Evolutionary conservation across 2,113 vertebrate genomes (phyloP).

Genomic region (Gallinago media): DNA sequence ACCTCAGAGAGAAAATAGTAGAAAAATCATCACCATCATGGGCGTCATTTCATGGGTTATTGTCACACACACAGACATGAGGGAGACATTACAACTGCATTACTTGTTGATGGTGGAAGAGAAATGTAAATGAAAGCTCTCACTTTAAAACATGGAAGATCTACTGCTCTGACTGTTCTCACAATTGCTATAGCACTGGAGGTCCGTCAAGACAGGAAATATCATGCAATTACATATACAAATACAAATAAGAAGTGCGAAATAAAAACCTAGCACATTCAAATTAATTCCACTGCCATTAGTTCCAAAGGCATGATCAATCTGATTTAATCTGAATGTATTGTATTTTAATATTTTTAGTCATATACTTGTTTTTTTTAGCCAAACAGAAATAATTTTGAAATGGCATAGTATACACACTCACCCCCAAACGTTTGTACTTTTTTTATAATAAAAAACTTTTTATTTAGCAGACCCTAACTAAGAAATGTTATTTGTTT

Average conservation of each 20-base stretch:
- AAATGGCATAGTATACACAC: not conserved
- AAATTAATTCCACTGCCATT: not conserved
- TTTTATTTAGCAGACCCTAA: not conserved
- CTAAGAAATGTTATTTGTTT: not conserved
- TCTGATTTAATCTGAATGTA: not conserved
- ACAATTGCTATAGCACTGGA: not conserved
- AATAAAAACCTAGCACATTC: not conserved
- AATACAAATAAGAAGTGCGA: not conserved
- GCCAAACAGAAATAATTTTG: not conserved
- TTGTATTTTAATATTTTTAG: not conserved
- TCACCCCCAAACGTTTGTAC: accelerated
- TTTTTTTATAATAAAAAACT: not conserved
- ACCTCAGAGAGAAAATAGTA: not conserved
- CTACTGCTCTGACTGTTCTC: not conserved
- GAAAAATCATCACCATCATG: not conserved
- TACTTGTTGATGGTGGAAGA: not conserved
- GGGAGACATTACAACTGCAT: not conserved
- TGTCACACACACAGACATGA: not conserved
- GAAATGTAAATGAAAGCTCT: not conserved
- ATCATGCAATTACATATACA: not conserved
- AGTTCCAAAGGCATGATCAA: not conserved
- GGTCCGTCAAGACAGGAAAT: not conserved
- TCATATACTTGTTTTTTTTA: not conserved
- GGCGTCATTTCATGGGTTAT: not conserved
- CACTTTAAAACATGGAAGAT: not conserved